Base-by-base conservation (phyloP, 2,888 invertebrate species). In the Aplocera efformata region DNA sequence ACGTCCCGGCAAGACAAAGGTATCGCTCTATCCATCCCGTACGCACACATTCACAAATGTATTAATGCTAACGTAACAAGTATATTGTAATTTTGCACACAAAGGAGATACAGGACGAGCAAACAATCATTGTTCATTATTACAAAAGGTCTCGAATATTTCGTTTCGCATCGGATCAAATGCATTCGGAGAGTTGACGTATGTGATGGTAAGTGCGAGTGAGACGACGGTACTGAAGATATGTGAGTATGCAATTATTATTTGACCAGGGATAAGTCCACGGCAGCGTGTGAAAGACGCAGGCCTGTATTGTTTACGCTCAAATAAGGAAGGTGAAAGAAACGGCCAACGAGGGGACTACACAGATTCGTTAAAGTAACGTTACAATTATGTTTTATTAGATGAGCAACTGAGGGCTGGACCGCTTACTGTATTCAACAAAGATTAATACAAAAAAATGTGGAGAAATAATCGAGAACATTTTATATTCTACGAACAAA, bases 41-140 rank as follows among this genome's bases (percentile, higher is more conserved):
- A 82, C 83, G 68, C 83, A 80, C 83, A 84, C 84, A 82, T 64
- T 32, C 63, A 66, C 59, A 70, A 48, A 63, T 61, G 74, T 69
- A 76, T 77, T 81, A 81, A 83, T 75, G 68, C 67, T 72, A 81
- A 80, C 74, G 82, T 86, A 83, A 84, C 83, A 84, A 86, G 81
- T 80, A 81, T 81, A 88, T 86, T 86, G 86, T 86, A 86, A 88
- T 86, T 86, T 86, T 66, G 83, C 85, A 83, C 85, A 88, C 86
- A 86, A 85, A 88, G 78, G 60, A 79, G 81, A 81, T 79, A 81
- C 75, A 79, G 85, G 79, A 84, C 84, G 81, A 75, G 80, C 86
- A 85, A 86, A 88, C 85, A 86, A 86, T 88, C 84, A 85, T 85
- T 86, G 86, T 86, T 85, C 84, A 85, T 88, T 86, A 83, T 84